These are phyloP conservation scores for Suncus etruscus DNA, from an alignment of 2,113 vertebrate species.

Conservation along the genomic window DNA sequence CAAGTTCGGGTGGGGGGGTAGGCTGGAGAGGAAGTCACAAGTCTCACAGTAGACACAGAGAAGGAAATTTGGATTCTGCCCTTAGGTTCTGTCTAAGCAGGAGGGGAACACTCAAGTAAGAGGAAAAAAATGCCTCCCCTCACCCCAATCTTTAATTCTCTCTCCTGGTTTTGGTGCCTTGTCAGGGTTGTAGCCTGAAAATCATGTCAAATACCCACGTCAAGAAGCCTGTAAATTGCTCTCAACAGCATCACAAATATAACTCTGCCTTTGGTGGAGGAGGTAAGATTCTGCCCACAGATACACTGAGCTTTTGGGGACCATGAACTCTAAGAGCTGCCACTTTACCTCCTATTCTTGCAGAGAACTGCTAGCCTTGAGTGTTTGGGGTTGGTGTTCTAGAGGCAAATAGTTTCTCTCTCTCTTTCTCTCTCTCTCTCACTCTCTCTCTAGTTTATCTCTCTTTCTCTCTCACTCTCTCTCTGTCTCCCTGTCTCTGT, in stretches of 20 bases:
- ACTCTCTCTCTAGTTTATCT: too few species aligned
- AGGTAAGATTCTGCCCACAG: neutral
- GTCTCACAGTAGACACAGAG: constrained; percentile 17
- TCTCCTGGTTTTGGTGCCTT: constrained; percentile 50
- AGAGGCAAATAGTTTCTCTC: too few species aligned
- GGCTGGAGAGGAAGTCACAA: neutral
- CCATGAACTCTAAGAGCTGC: too few species aligned
- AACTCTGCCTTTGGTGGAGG: neutral
- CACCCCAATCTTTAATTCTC: neutral
- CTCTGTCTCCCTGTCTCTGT: too few species aligned
- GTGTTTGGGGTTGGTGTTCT: too few species aligned
- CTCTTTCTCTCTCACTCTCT: too few species aligned
- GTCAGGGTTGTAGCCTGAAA: constrained; percentile 83
- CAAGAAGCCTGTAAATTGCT: constrained; percentile 79
- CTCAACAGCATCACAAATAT: neutral
- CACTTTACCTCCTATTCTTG: too few species aligned
- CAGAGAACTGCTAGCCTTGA: too few species aligned
- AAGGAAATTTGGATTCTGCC: constrained; percentile 5
- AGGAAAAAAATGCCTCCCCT: neutral
- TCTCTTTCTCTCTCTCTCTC: too few species aligned
- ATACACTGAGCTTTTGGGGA: too few species aligned
- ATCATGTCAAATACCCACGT: constrained; percentile 82
- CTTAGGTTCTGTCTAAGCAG: neutral
- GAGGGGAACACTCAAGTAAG: too few species aligned
- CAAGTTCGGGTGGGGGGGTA: neutral